Evolutionary conservation across 2,888 invertebrate species (phyloP).

Genomic region (Merodon equestris): DNA sequence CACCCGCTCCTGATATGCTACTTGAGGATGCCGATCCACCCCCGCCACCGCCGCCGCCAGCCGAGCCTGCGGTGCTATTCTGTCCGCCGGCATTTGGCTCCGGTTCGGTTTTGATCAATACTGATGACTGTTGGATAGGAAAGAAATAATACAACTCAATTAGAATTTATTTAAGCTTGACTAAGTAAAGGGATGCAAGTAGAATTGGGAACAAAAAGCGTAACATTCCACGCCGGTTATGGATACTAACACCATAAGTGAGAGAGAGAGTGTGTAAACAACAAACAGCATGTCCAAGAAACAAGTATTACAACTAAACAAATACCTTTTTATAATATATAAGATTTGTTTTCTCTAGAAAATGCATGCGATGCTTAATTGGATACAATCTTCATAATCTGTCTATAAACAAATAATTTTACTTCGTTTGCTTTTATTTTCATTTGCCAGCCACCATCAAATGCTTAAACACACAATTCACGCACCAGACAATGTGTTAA

Average conservation of each 20-base stretch:
- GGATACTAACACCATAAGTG: conserved; percentile 49
- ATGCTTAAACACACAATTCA: conserved; percentile 38
- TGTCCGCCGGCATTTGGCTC: conserved; percentile 77
- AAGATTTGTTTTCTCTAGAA: conserved; percentile 42
- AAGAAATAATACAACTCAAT: conserved; percentile 27
- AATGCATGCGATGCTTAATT: conserved; percentile 61
- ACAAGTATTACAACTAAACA: conserved; percentile 27
- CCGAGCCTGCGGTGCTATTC: conserved; percentile 73
- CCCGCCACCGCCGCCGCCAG: conserved; percentile 77
- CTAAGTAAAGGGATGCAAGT: neutral
- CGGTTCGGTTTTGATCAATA: conserved; percentile 81
- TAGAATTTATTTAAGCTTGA: neutral
- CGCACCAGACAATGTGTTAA: conserved; percentile 21
- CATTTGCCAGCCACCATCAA: conserved; percentile 50
- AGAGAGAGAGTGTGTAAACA: conserved; percentile 44
- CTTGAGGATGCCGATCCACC: conserved; percentile 67
- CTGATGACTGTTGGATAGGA: conserved; percentile 74
- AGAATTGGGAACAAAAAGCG: conserved; percentile 37
- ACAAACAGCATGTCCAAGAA: conserved; percentile 37
- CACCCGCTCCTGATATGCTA: conserved; percentile 65
- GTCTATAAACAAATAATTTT: too few species aligned
- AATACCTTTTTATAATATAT: conserved; percentile 26
- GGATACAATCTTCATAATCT: too few species aligned
- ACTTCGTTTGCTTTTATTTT: neutral
- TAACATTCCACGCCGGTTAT: conserved; percentile 53